phyloP scores from a whole-genome alignment of 2,888 invertebrate species.

The Subacronicta megacephala region DNA sequence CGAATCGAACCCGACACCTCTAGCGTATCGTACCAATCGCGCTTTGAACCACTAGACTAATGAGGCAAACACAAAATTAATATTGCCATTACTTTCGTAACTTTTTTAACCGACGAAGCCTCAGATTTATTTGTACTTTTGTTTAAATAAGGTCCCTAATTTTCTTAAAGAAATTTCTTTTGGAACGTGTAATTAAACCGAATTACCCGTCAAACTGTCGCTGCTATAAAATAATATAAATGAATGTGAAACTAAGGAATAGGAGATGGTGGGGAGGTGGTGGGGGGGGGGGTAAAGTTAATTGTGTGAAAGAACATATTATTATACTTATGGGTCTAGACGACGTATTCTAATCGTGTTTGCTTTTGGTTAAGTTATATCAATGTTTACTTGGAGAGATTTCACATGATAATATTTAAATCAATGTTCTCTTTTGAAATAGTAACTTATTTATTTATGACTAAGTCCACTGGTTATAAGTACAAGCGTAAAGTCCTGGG shows the following conservation, averaged over 20 bases:
- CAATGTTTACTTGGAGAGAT: slow-evolving; percentile 5
- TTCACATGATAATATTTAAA: not conserved
- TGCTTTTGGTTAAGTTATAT: slow-evolving; percentile 7
- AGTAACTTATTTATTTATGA: too few species aligned
- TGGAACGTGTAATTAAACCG: slow-evolving; percentile 40
- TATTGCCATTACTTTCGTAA: too few species aligned
- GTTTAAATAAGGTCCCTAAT: too few species aligned
- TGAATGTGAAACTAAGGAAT: slow-evolving; percentile 25
- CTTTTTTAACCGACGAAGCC: too few species aligned
- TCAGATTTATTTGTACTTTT: too few species aligned
- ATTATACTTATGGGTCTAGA: slow-evolving; percentile 17
- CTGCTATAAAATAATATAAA: slow-evolving; percentile 53
- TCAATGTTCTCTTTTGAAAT: too few species aligned
- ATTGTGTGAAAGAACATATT: slow-evolving; percentile 31
- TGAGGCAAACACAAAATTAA: too few species aligned
- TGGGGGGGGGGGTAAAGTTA: slow-evolving; percentile 15
- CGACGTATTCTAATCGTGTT: slow-evolving; percentile 6
- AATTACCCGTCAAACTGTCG: slow-evolving; percentile 49
- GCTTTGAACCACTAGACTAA: too few species aligned
- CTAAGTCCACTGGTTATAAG: too few species aligned
- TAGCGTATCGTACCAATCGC: too few species aligned
- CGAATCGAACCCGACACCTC: too few species aligned
- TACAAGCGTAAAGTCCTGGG: too few species aligned
- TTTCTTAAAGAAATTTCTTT: slow-evolving; percentile 41
- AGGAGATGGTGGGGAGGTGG: not conserved